phyloP scores from a whole-genome alignment of 2,113 vertebrate species.

The Crypturellus undulatus region DNA sequence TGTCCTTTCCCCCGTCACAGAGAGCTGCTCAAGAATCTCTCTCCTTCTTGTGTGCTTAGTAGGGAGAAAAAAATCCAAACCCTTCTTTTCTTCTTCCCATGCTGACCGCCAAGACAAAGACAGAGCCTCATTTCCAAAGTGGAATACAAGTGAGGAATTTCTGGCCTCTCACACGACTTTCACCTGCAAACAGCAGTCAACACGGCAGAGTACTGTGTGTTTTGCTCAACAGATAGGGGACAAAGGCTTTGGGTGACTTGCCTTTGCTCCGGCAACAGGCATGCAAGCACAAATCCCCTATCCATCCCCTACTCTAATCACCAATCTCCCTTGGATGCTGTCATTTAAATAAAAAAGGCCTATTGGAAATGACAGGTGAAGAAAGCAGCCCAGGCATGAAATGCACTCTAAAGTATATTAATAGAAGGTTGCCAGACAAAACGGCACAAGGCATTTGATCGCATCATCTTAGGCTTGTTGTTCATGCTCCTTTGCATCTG shows the following conservation, averaged over 20 bases:
- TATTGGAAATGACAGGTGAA: slow-evolving; percentile 71
- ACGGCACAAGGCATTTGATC: slow-evolving; percentile 61
- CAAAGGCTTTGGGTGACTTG: not conserved
- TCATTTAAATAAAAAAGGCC: slow-evolving; percentile 55
- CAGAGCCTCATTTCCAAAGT: not conserved
- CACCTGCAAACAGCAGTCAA: not conserved
- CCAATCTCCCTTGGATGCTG: slow-evolving; percentile 38
- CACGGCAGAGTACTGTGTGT: not conserved
- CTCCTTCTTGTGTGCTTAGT: not conserved
- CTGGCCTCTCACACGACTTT: not conserved
- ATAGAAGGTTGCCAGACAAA: slow-evolving; percentile 67
- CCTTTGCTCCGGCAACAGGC: not conserved
- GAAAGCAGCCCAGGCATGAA: slow-evolving; percentile 69
- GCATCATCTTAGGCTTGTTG: slow-evolving; percentile 50
- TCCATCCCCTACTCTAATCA: not conserved
- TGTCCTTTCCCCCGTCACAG: not conserved
- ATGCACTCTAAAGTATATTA: slow-evolving; percentile 67
- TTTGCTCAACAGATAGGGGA: not conserved
- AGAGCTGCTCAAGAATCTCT: not conserved
- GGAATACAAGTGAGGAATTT: not conserved
- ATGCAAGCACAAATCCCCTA: not conserved
- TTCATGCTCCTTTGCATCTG: slow-evolving; percentile 69
- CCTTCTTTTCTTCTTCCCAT: not conserved
- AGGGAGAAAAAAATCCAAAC: not conserved
- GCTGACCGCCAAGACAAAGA: not conserved